phyloP scores from a whole-genome alignment of 2,888 invertebrate species.

The Caenorhabditis auriculariae region DNA sequence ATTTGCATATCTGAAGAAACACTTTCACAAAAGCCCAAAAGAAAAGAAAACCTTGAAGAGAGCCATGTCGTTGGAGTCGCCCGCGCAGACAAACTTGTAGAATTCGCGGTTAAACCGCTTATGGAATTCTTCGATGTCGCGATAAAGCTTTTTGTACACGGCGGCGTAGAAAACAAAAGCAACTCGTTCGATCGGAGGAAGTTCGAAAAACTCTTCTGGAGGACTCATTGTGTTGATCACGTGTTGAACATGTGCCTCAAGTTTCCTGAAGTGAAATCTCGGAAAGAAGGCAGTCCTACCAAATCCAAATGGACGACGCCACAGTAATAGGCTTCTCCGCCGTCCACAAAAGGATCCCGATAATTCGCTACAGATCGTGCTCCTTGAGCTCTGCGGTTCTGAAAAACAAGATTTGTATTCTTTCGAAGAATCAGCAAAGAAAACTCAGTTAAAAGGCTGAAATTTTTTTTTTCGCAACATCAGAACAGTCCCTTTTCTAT shows the following conservation, averaged over 20 bases:
- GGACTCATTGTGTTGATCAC: conserved; percentile 23
- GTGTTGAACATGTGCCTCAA: conserved; percentile 12
- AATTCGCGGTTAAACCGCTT: conserved; percentile 36
- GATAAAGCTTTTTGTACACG: conserved; percentile 29
- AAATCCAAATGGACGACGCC: conserved; percentile 27
- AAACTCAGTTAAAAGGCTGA: too few relatives aligned
- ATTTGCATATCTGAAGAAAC: conserved; percentile 24
- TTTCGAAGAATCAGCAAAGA: too few relatives aligned
- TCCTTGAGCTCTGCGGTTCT: too few relatives aligned
- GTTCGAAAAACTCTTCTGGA: conserved; percentile 14
- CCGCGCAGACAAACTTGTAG: conserved; percentile 28
- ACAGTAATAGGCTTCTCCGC: conserved; percentile 27
- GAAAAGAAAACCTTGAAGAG: conserved; percentile 21
- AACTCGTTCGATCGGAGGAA: conserved; percentile 26
- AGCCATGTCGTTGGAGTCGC: conserved; percentile 25
- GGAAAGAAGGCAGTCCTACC: not conserved
- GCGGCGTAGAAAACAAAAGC: conserved; percentile 38
- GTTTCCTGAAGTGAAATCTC: too few relatives aligned
- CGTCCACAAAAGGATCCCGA: conserved; percentile 7
- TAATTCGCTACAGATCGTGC: too few relatives aligned
- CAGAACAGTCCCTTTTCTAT: too few relatives aligned
- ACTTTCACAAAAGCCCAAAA: not conserved
- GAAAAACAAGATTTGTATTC: too few relatives aligned
- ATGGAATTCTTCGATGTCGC: conserved; percentile 25
- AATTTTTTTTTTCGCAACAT: too few relatives aligned